Evolutionary conservation across 2,797 vertebrate genomes (phyloP), one percentile per base, ranked within the genome.

Genomic region (Gobionotothen gibberifrons): DNA sequence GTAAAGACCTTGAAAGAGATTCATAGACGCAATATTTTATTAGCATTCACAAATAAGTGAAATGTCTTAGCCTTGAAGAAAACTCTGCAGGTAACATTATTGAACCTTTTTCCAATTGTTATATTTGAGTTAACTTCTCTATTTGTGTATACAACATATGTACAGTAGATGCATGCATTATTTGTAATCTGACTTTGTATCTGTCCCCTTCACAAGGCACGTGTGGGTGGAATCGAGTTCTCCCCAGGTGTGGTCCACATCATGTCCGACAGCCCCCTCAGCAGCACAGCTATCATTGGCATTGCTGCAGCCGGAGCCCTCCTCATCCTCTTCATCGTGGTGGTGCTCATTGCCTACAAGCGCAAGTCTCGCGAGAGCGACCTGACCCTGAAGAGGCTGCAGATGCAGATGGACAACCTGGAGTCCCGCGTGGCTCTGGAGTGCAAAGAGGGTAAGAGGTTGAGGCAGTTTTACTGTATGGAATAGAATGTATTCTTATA

Each of bases 321-420:
- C 54, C 96, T 99, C 85, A 96, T 99, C 92, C 95, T 99, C 88
- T 96, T 98, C 93, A 99, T 99, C 0, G 96, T 99, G 83, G 94
- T 97, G 0, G 98, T 99, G 51, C 95, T 99, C 78, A 98, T 99
- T 1, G 98, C 98, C 0, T 99, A 99, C 92, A 99, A 99, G 68
- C 96, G 97, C 90, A 99, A 99, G 90, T 99, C 98, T 56, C 92
- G 97, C 0, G 97, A 99, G 87, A 99, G 98, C 0, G 97, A 99
- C 92, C 94, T 99, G 82, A 99, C 98, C 0, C 92, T 99, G 74
- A 99, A 99, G 79, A 94, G 98, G 19, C 93, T 99, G 55, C 98
- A 99, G 93, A 99, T 99, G 98, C 98, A 99, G 89, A 99, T 99
- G 98, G 98, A 99, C 93, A 99, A 99, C 92, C 93, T 99, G 71